These are phyloP conservation scores for Eudyptes chrysolophus DNA, from an alignment of 2,113 vertebrate genomes.

Conservation along the genomic window DNA sequence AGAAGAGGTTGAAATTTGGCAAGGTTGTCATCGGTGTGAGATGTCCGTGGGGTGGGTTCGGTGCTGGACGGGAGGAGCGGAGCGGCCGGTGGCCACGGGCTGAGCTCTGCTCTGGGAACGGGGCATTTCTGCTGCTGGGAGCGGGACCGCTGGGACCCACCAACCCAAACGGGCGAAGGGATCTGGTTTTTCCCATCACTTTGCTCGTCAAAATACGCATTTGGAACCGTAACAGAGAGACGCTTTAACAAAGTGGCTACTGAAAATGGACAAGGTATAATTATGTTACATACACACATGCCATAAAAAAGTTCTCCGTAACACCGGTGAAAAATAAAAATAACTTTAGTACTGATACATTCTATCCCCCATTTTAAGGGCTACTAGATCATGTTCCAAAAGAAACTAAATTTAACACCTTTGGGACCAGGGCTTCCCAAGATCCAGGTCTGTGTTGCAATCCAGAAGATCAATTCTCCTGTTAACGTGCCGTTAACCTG, in stretches of 20 bases:
- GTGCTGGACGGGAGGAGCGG: neutral
- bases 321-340: constrained; percentile 15
- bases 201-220: neutral
- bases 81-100: neutral
- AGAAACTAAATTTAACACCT: constrained; percentile 57
- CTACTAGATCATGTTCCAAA: constrained; percentile 56
- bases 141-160: neutral
- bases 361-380: constrained; percentile 49
- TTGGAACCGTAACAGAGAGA: neutral
- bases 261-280: neutral
- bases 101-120: neutral
- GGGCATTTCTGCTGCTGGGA: neutral
- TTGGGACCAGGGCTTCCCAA: constrained; percentile 31
- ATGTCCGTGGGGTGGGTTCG: neutral
- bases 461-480: neutral
- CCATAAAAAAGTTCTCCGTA: neutral
- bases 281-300: neutral
- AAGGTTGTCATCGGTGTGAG: neutral
- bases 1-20: neutral
- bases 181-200: neutral
- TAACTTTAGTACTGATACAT: constrained; percentile 29
- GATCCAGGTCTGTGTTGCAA: neutral
- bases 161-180: rapidly evolving
- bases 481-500: neutral
- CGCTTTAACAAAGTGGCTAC: neutral